phyloP scores from a whole-genome alignment of 2,888 invertebrate species.

The Amiota minor region DNA sequence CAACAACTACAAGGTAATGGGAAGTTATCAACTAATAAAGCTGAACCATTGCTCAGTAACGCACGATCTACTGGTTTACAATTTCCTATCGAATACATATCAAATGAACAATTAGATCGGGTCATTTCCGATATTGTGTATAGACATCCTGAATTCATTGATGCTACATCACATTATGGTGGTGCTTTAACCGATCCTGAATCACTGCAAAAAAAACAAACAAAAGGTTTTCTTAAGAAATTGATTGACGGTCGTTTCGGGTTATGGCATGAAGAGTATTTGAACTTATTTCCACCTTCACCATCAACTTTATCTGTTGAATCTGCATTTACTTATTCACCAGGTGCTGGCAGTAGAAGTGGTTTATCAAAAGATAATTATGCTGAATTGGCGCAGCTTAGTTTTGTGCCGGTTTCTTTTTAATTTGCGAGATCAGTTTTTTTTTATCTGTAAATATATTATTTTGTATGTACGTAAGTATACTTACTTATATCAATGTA shows the following conservation, averaged over 20 bases:
- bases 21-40: neutral
- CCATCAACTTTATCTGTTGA: neutral
- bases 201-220: constrained; percentile 58
- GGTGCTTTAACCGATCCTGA: constrained; percentile 62
- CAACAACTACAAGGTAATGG: neutral
- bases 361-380: neutral
- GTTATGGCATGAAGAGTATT: constrained; percentile 45
- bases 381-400: neutral
- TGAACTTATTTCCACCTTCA: neutral
- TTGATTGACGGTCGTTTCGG: constrained; percentile 60
- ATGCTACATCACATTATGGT: constrained; percentile 52
- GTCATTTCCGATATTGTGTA: constrained; percentile 66
- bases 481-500: constrained; percentile 1
- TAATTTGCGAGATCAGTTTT: neutral
- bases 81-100: constrained; percentile 54
- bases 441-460: neutral
- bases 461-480: neutral
- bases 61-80: constrained; percentile 36
- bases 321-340: constrained; percentile 31
- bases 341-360: neutral
- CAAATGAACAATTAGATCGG: constrained; percentile 62
- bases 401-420: constrained; percentile 16
- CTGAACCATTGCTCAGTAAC: constrained; percentile 20
- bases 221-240: constrained; percentile 62
- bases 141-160: constrained; percentile 65